Percentiles rank a stretch among this genome's conserved stretches.
phyloP scores from a whole-genome alignment of 2,888 invertebrate genomes.

The Rhogogaster chlorosoma region DNA sequence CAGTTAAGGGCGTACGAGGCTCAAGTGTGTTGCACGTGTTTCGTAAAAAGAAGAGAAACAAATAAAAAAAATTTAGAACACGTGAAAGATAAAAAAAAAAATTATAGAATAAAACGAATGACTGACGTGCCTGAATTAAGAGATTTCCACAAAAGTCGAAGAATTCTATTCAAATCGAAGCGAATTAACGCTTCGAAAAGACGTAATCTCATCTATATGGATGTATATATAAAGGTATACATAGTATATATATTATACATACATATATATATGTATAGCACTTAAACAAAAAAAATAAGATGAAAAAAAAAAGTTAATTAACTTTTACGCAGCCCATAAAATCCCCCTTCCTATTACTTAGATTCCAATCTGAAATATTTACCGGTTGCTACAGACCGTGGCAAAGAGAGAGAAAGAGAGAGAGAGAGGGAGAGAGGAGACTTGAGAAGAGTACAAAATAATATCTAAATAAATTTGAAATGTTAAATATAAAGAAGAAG shows the following conservation, averaged over 20 bases:
- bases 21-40: slow-evolving; percentile 17
- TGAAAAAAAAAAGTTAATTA: slow-evolving; percentile 13
- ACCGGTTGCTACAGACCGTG: slow-evolving; percentile 12
- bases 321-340: slow-evolving; percentile 48
- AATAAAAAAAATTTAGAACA: not conserved
- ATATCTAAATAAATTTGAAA: slow-evolving; percentile 3
- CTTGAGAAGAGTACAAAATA: not conserved
- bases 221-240: not conserved
- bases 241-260: too few species aligned
- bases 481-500: not conserved
- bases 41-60: not conserved
- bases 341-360: slow-evolving; percentile 40
- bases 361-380: slow-evolving; percentile 48
- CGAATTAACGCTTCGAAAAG: slow-evolving; percentile 8
- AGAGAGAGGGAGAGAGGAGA: not conserved
- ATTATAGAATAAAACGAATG: not conserved
- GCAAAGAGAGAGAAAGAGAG: not conserved
- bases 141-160: not conserved
- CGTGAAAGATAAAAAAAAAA: not conserved
- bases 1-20: not conserved
- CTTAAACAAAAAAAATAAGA: slow-evolving; percentile 2
- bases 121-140: not conserved
- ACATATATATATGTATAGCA: not conserved
- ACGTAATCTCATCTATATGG: not conserved
- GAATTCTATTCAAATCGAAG: not conserved